These are phyloP conservation scores for Cephalopholis sonnerati DNA, from an alignment of 2,113 vertebrate species.

Conservation along the genomic window DNA sequence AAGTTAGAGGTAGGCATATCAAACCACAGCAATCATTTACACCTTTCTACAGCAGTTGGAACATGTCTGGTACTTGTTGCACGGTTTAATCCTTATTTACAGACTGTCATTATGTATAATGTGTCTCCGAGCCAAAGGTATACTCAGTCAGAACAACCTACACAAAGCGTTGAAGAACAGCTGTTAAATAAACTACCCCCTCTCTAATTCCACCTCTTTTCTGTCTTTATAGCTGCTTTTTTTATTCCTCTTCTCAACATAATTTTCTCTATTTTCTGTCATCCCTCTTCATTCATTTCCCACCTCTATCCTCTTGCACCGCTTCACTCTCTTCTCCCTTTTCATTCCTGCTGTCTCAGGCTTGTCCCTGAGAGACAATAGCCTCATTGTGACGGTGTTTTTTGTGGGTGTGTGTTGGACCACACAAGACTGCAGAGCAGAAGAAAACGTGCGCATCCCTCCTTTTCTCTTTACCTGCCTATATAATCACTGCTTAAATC, in stretches of 20 bases:
- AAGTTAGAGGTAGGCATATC: neutral
- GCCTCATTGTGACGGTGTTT: constrained; percentile 59
- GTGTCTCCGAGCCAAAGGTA: constrained; percentile 32
- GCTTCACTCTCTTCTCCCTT: constrained; percentile 1
- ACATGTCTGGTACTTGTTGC: constrained; percentile 47
- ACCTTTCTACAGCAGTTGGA: constrained; percentile 39
- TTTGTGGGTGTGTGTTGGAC: constrained; percentile 62
- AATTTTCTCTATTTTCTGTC: constrained; percentile 9
- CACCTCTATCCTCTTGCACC: constrained; percentile 2
- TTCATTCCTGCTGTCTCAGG: constrained; percentile 37
- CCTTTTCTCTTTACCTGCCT: constrained; percentile 34
- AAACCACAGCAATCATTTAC: constrained; percentile 10
- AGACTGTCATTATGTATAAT: constrained; percentile 39
- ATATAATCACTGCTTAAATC: constrained; percentile 66
- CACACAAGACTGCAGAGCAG: constrained; percentile 65
- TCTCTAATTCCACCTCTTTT: neutral
- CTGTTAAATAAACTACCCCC: constrained; percentile 37
- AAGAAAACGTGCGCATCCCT: constrained; percentile 18
- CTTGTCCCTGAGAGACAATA: constrained; percentile 66
- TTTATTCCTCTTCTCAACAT: neutral
- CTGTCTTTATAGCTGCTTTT: constrained; percentile 7
- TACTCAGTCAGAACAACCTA: constrained; percentile 35
- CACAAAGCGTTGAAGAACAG: constrained; percentile 24
- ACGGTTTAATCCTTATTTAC: constrained; percentile 54
- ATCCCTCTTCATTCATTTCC: neutral